Evolutionary conservation across 2,113 vertebrate genomes (phyloP), one percentile per base, ranked within the genome.

Genomic region (Oryzias curvinotus): DNA sequence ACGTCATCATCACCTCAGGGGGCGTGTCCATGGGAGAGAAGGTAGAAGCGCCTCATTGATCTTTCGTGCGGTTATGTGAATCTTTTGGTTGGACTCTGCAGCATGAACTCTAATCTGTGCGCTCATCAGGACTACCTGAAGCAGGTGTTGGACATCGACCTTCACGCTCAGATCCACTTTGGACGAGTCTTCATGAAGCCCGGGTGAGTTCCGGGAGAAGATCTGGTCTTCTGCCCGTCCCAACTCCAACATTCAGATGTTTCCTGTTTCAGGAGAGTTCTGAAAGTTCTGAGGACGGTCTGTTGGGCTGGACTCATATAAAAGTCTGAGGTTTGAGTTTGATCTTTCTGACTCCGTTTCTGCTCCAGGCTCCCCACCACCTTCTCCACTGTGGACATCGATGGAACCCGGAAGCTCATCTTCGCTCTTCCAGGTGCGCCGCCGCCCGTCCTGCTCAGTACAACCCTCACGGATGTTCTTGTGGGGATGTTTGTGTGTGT

Each of bases 171-270:
- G 89, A 99, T 99, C 89, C 97, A 99, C 86, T 99, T 99, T 90
- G 96, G 96, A 82, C 93, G 97, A 83, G 97, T 98, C 87, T 99
- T 99, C 85, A 99, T 99, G 97, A 99, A 99, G 89, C 96, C 97
- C 86, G 97, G 96, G 96, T 99, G 91, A 95, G 89, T 78, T 23
- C 43, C 10, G 8, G 47, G 47, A 47, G 45, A n/a, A 47, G 47
- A 36, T 36, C 30, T 3, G 30, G 30, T 36, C 30, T 36, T 36
- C 30, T 36, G 30, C 21, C 21, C 21, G 21, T 23, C 21, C 21
- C 21, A 23, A 23, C 21, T 28, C 26, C 26, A 28, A 28, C 26
- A 28, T 28, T 28, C 26, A 28, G 26, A 28, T 28, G 26, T 28
- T 28, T 5, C 6, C 26, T 28, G 26, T 3, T n/a, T 36, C 30